Percentiles rank a stretch among this genome's conserved stretches.
Evolutionary conservation across 2,888 invertebrate genomes (phyloP).

Genomic region (Pocota personata): DNA sequence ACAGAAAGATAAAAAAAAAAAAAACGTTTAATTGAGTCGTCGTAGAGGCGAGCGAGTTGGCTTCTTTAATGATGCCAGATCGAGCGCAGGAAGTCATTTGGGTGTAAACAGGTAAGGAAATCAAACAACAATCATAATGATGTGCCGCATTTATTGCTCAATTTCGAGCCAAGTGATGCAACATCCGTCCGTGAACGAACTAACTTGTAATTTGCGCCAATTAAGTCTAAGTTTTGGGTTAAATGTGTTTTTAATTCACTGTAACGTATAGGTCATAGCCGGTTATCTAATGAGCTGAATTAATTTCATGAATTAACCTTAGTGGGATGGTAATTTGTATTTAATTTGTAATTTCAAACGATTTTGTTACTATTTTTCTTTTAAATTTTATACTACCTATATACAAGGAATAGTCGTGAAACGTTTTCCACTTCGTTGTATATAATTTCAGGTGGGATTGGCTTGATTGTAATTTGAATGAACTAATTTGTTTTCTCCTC

Average conservation of each 20-base stretch:
- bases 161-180: conserved; percentile 69
- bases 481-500: conserved; percentile 39
- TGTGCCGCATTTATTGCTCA: conserved; percentile 72
- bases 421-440: conserved; percentile 47
- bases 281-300: conserved; percentile 73
- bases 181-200: conserved; percentile 65
- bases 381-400: not conserved
- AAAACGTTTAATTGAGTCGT: conserved; percentile 64
- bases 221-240: conserved; percentile 65
- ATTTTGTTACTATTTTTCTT: conserved; percentile 43
- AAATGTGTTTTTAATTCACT: conserved; percentile 72
- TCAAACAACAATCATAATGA: conserved; percentile 71
- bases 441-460: conserved; percentile 39
- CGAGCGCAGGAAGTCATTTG: conserved; percentile 71
- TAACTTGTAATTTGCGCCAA: conserved; percentile 72
- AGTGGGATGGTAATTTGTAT: conserved; percentile 64
- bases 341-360: conserved; percentile 66
- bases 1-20: conserved; percentile 10
- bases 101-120: conserved; percentile 67
- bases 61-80: conserved; percentile 67
- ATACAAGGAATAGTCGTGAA: conserved; percentile 24
- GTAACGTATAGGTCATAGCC: conserved; percentile 70
- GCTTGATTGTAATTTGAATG: conserved; percentile 47
- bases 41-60: conserved; percentile 24
- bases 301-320: conserved; percentile 64